These are phyloP conservation scores for Dolichomitus sp. DNA, from an alignment of 2,888 invertebrate species.

Conservation along the genomic window DNA sequence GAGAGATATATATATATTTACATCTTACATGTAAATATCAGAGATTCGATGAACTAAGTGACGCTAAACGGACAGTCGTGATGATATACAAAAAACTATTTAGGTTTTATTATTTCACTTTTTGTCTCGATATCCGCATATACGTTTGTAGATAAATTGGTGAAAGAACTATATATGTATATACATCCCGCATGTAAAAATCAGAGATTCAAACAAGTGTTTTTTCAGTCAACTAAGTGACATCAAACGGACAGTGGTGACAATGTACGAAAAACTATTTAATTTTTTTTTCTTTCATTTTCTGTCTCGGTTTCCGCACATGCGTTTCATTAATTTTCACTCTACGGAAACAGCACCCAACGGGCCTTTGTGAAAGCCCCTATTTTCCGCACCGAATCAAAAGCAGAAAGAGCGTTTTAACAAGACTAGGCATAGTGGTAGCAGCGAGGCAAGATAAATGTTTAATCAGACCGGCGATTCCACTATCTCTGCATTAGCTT, in stretches of 20 bases:
- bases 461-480: slow-evolving; percentile 66
- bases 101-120: no score
- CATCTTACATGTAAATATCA: no score
- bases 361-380: slow-evolving; percentile 2
- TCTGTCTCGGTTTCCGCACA: not conserved
- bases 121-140: no score
- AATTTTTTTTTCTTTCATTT: not conserved
- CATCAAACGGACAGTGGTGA: slow-evolving; percentile 7
- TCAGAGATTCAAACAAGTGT: not conserved
- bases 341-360: not conserved
- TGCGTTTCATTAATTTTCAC: not conserved
- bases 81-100: no score
- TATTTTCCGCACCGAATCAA: slow-evolving; percentile 6
- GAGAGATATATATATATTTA: no score
- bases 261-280: slow-evolving; percentile 1
- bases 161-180: no score
- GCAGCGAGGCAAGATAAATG: slow-evolving; percentile 64
- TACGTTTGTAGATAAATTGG: no score
- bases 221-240: not conserved
- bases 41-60: no score
- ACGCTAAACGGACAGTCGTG: no score
- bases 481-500: slow-evolving; percentile 34
- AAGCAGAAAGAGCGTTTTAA: not conserved
- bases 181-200: not conserved
- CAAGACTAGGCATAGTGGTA: not conserved